Percentiles rank a stretch among this genome's conserved stretches.
phyloP scores from a whole-genome alignment of 2,113 vertebrate species.

The Grammomys surdaster region DNA sequence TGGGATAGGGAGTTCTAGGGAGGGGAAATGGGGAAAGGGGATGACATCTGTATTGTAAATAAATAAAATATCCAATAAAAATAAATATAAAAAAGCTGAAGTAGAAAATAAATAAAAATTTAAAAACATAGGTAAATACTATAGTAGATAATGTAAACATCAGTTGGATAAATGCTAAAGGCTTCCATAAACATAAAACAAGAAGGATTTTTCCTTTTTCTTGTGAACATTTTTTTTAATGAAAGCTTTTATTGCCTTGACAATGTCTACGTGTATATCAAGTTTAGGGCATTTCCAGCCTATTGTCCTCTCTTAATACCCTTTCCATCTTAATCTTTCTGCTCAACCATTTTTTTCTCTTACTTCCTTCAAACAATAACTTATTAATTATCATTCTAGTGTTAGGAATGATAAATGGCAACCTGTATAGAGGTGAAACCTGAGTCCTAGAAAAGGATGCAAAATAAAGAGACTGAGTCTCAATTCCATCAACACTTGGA shows the following conservation, averaged over 20 bases:
- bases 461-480: background rate
- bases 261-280: too few relatives aligned
- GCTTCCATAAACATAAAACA: background rate
- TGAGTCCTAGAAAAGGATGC: background rate
- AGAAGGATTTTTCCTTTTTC: background rate
- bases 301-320: too few relatives aligned
- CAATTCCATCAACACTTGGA: background rate
- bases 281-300: background rate
- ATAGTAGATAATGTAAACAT: background rate
- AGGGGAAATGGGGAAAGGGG: too few relatives aligned
- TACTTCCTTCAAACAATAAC: background rate
- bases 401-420: background rate
- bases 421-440: background rate
- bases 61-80: too few relatives aligned
- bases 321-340: background rate
- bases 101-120: too few relatives aligned
- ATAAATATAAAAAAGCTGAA: too few relatives aligned
- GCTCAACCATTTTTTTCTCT: background rate
- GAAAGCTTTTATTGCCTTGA: background rate
- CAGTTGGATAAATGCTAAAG: background rate
- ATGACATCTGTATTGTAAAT: too few relatives aligned
- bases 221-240: background rate
- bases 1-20: too few relatives aligned
- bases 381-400: background rate
- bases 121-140: background rate